A percentile compares a stretch with the other conserved stretches of the same genome.
phyloP scores from a whole-genome alignment of 2,888 invertebrate species.

The Athrips mouffetella region DNA sequence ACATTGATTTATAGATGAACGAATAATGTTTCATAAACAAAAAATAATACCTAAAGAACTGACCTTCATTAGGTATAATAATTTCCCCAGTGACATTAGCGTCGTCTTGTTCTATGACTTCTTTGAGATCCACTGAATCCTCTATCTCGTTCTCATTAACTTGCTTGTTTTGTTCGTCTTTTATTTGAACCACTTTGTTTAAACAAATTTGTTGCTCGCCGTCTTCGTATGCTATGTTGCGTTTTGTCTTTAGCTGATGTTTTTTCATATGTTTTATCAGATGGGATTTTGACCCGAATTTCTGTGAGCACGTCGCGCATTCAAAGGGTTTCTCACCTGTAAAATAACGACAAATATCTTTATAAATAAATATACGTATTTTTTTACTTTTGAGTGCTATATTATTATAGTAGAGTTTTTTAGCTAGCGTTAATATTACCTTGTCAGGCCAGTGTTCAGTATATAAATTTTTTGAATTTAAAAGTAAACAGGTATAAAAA shows the following conservation, averaged over 20 bases:
- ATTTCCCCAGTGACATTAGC: not conserved
- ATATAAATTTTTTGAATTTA: no score
- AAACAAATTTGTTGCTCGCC: not conserved
- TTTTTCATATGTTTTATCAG: slow-evolving; percentile 52
- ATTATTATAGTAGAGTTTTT: no score
- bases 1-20: no score
- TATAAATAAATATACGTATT: no score
- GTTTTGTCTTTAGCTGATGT: slow-evolving; percentile 40
- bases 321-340: slow-evolving; percentile 66
- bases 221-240: not conserved
- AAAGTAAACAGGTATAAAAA: no score
- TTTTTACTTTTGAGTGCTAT: no score
- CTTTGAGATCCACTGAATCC: not conserved
- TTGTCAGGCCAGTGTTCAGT: no score
- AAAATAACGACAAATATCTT: not conserved
- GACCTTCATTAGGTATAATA: not conserved
- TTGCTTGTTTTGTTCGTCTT: not conserved
- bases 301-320: slow-evolving; percentile 49
- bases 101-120: not conserved
- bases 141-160: not conserved
- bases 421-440: no score
- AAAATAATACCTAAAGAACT: no score
- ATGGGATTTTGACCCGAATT: slow-evolving; percentile 53
- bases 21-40: no score
- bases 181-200: not conserved